phyloP scores from a whole-genome alignment of 1,140 invertebrate genomes.

The Ips nitidus region DNA sequence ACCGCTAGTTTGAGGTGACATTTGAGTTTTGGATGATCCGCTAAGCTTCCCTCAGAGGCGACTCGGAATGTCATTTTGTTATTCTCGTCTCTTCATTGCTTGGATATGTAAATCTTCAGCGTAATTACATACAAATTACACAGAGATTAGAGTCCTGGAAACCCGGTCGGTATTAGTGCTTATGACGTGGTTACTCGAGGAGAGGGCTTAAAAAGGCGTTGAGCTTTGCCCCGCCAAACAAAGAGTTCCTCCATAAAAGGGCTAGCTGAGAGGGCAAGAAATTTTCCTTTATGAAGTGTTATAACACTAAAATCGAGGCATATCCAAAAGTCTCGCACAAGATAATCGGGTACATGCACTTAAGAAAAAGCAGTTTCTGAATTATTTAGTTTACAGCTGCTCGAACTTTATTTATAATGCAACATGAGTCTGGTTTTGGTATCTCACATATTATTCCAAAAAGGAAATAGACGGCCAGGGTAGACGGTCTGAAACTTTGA shows the following conservation, averaged over 20 bases:
- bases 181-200: neutral
- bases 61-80: conserved; percentile 34
- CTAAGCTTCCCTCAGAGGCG: conserved; percentile 30
- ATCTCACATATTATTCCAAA: neutral
- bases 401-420: conserved; percentile 21
- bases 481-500: too few relatives aligned
- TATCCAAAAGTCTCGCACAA: neutral
- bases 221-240: too few relatives aligned
- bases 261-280: neutral
- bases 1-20: conserved; percentile 39
- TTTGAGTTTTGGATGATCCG: conserved; percentile 39
- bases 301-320: neutral
- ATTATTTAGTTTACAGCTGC: conserved; percentile 14
- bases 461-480: too few relatives aligned
- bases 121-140: conserved; percentile 35
- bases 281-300: neutral
- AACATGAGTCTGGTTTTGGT: conserved; percentile 4
- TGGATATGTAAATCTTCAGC: conserved; percentile 32
- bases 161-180: neutral
- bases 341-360: conserved; percentile 5
- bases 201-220: neutral
- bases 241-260: neutral
- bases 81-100: conserved; percentile 26
- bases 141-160: conserved; percentile 18
- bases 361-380: conserved; percentile 8